phyloP scores from a whole-genome alignment of 2,888 invertebrate species.

The Aphidius colemani region DNA sequence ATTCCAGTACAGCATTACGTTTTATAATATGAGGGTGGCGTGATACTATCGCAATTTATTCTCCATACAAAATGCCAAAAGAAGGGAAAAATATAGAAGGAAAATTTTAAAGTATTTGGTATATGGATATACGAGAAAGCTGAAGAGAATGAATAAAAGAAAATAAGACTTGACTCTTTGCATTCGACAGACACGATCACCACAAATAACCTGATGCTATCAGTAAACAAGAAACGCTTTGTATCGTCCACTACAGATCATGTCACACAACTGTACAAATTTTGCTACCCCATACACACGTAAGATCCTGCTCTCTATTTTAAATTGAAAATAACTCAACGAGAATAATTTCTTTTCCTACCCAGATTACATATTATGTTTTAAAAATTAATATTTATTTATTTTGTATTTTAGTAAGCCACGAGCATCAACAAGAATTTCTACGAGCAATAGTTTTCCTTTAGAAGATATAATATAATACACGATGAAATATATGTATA shows the following conservation, averaged over 20 bases:
- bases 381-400: too few species aligned
- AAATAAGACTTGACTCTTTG: conserved; percentile 30
- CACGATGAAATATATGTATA: not conserved
- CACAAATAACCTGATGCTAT: conserved; percentile 42
- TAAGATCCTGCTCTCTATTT: conserved; percentile 25
- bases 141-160: conserved; percentile 15
- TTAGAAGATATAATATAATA: not conserved
- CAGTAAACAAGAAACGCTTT: conserved; percentile 41
- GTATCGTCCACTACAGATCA: conserved; percentile 34
- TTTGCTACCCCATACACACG: conserved; percentile 37
- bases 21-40: too few species aligned
- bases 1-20: conserved; percentile 14
- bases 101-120: conserved; percentile 7
- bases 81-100: conserved; percentile 15
- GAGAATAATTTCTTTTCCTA: too few species aligned
- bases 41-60: too few species aligned
- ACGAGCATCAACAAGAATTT: too few species aligned
- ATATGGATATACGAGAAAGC: conserved; percentile 14
- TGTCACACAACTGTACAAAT: conserved; percentile 35
- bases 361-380: too few species aligned
- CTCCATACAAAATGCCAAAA: conserved; percentile 2
- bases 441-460: too few species aligned
- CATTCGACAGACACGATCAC: conserved; percentile 36
- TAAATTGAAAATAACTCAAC: not conserved
- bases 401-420: too few species aligned